Evolutionary conservation across 2,797 vertebrate genomes (phyloP), one percentile per base, ranked within the genome.

Genomic region (Coilia nasus): DNA sequence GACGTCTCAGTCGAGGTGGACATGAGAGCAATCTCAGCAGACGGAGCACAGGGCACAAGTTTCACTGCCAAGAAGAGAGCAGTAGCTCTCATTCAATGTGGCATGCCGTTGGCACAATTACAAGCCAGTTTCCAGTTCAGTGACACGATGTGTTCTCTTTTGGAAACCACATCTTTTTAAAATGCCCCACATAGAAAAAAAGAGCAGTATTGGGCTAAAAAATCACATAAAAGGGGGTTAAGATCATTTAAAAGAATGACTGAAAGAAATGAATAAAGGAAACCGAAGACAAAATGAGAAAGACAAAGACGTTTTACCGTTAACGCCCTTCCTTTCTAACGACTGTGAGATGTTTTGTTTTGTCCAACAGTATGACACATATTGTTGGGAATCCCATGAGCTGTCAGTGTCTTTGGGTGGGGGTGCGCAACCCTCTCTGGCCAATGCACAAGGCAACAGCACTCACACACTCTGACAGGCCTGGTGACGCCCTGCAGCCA

Each of bases 121-220:
- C 64, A 60, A 25, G 75, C 82, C 83, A 19, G 25, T 85, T 83
- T 83, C 86, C 59, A 88, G 88, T 81, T 83, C 83, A 85, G 82
- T 78, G 84, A 80, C 82, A 82, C 83, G 60, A 81, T 60, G 28
- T 56, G 81, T 83, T 85, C 84, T 75, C 84, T 64, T 86, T 87
- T 88, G 85, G 87, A 83, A 83, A 87, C 84, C 82, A 84, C 86
- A 88, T 87, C 83, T 57, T 50, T 47, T 83, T 88, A 83, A 88
- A 85, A 81, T 78, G 67, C 83, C 82, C 17, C 56, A 86, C 71
- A 85, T 82, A 47, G 83, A 75, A 81, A 82, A 82, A 17, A 56
- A 88, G 60, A 59, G 82, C 67, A 81, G 35, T 44, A 59, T 19
- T n/a, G 64, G 19, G 83, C 12, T 50, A 28, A 41, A 83, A 5